phyloP scores from a whole-genome alignment of 2,797 vertebrate genomes.

The Cygnus olor region DNA sequence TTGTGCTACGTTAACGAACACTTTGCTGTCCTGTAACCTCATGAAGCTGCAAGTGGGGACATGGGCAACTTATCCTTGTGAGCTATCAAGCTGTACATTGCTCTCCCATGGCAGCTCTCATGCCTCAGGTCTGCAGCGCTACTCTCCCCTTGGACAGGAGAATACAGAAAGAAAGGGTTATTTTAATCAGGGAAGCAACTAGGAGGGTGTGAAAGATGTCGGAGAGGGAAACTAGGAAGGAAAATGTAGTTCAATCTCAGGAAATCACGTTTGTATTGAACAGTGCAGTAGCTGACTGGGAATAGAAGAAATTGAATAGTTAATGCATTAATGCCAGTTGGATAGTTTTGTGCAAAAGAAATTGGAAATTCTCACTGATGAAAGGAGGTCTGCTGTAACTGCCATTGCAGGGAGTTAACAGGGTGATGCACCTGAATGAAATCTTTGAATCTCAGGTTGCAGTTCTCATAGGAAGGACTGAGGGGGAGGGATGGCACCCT shows the following conservation, averaged over 20 bases:
- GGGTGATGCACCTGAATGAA: not conserved
- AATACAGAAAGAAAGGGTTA: not conserved
- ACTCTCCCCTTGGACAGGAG: not conserved
- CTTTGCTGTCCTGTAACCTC: not conserved
- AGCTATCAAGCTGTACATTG: not conserved
- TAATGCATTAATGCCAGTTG: not conserved
- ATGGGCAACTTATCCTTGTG: not conserved
- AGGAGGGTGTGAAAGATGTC: not conserved
- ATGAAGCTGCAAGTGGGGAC: not conserved
- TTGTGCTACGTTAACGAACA: not conserved
- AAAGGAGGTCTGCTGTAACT: conserved; percentile 19
- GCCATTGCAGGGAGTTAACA: not conserved
- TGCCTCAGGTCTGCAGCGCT: not conserved
- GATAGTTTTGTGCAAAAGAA: conserved; percentile 4
- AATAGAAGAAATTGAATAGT: conserved; percentile 9
- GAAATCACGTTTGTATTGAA: conserved; percentile 8
- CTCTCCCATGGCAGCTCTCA: not conserved
- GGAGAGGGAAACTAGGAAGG: not conserved
- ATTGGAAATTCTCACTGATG: not conserved
- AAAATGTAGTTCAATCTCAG: conserved; percentile 20
- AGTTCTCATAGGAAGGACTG: not conserved
- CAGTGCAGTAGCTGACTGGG: not conserved
- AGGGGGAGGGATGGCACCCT: not conserved
- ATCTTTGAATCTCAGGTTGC: not conserved
- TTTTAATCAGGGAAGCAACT: not conserved